A percentile compares a stretch with the other conserved stretches of the same genome.
These are phyloP conservation scores for Nematopogon swammerdamellus DNA, from an alignment of 2,888 invertebrate genomes.

Conservation along the genomic window DNA sequence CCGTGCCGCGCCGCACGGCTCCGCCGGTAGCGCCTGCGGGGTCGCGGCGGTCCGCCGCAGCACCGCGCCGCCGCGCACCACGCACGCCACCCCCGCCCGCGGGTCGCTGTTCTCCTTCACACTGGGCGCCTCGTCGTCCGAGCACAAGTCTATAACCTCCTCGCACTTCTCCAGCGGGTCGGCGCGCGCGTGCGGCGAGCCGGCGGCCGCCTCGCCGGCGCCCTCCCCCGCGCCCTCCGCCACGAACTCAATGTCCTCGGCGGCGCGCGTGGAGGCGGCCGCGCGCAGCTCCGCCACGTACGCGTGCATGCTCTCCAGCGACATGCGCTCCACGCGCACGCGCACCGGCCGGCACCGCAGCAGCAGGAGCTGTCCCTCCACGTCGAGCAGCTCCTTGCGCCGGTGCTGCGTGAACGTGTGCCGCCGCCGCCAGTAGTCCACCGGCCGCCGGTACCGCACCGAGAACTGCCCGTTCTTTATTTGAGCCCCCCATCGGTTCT, in stretches of 20 bases:
- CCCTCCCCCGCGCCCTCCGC: conserved; percentile 31
- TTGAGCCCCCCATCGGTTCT: conserved; percentile 32
- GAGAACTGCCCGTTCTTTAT: conserved; percentile 37
- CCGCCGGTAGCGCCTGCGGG: conserved; percentile 34
- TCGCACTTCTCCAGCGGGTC: conserved; percentile 37
- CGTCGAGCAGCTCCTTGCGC: conserved; percentile 36
- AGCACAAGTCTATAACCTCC: conserved; percentile 64
- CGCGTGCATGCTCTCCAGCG: conserved; percentile 34
- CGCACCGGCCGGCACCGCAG: conserved; percentile 47
- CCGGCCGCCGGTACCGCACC: conserved; percentile 37
- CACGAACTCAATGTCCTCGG: conserved; percentile 45
- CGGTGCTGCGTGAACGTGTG: conserved; percentile 40
- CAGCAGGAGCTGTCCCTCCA: conserved; percentile 45
- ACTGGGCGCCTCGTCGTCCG: conserved; percentile 57
- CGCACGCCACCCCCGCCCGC: conserved; percentile 34
- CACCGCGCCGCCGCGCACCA: conserved; percentile 38
- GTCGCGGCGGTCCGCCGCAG: conserved; percentile 29
- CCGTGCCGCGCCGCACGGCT: conserved; percentile 44
- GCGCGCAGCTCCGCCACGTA: conserved; percentile 30
- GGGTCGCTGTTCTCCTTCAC: conserved; percentile 46
- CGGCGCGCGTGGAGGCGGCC: conserved; percentile 27
- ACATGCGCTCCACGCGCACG: conserved; percentile 41
- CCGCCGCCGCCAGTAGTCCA: conserved; percentile 43
- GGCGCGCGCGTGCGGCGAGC: conserved; percentile 19
- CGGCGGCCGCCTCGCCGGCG: conserved; percentile 23